Conservation (phyloP, 1,140 invertebrate species). For the Propsilocerus akamusi region DNA sequence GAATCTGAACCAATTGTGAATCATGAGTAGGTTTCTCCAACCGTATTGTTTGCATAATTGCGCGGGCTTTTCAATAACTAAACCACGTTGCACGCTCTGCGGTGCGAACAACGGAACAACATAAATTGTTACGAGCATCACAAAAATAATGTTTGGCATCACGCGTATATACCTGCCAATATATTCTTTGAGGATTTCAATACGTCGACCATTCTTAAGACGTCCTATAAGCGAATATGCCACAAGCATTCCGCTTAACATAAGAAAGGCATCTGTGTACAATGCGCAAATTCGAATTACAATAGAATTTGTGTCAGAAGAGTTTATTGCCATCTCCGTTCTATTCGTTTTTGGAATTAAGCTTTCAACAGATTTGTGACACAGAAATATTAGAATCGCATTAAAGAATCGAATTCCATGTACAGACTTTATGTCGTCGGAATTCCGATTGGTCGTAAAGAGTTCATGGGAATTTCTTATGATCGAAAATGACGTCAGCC, state of each 20-base stretch:
- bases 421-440: slow-evolving; percentile 34
- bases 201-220: slow-evolving; percentile 28
- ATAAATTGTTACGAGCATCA: slow-evolving; percentile 43
- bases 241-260: slow-evolving; percentile 42
- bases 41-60: slow-evolving; percentile 37
- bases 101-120: slow-evolving; percentile 35
- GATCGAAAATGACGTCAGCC: slow-evolving; percentile 36
- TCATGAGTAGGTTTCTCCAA: slow-evolving; percentile 42
- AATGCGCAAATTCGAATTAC: slow-evolving; percentile 40
- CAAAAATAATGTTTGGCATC: slow-evolving; percentile 34
- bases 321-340: slow-evolving; percentile 34
- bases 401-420: slow-evolving; percentile 43
- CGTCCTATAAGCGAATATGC: slow-evolving; percentile 36
- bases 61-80: slow-evolving; percentile 40
- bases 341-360: slow-evolving; percentile 41
- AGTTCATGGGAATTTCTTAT: slow-evolving; percentile 35
- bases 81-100: slow-evolving; percentile 42
- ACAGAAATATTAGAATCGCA: slow-evolving; percentile 35
- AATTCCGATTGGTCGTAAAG: slow-evolving; percentile 26
- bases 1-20: slow-evolving; percentile 44
- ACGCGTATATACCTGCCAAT: slow-evolving; percentile 35
- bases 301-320: slow-evolving; percentile 37
- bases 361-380: slow-evolving; percentile 45
- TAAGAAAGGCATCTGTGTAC: slow-evolving; percentile 46
- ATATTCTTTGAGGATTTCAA: slow-evolving; percentile 38